phyloP scores from a whole-genome alignment of 2,797 vertebrate genomes.

The Cynodonichthys magdalenae region DNA sequence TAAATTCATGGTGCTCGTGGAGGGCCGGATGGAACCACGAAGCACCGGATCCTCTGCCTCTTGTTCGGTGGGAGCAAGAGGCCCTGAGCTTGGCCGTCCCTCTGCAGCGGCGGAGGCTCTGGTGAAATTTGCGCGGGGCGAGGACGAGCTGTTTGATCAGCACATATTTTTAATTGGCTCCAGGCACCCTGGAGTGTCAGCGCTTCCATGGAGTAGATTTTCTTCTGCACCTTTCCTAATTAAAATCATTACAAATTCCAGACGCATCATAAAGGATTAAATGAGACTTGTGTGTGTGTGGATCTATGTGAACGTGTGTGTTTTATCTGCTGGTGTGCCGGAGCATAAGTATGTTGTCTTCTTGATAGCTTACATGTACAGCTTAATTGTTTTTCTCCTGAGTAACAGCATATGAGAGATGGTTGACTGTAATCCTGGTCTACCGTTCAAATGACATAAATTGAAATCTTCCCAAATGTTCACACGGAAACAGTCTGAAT shows the following conservation, averaged over 20 bases:
- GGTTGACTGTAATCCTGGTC: slow-evolving; percentile 49
- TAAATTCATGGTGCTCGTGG: slow-evolving; percentile 45
- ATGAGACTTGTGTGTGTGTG: slow-evolving; percentile 51
- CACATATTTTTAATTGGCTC: slow-evolving; percentile 85
- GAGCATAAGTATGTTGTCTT: slow-evolving; percentile 37
- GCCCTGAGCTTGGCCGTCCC: slow-evolving; percentile 66
- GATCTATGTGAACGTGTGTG: slow-evolving; percentile 21
- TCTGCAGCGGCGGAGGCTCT: slow-evolving; percentile 58
- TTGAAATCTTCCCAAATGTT: slow-evolving; percentile 46
- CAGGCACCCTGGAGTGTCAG: slow-evolving; percentile 77
- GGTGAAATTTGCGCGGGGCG: slow-evolving; percentile 55
- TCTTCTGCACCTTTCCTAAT: slow-evolving; percentile 79
- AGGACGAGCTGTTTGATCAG: slow-evolving; percentile 82
- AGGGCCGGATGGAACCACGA: slow-evolving; percentile 28
- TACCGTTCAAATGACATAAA: slow-evolving; percentile 66
- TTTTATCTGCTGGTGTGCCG: slow-evolving; percentile 43
- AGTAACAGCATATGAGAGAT: no score
- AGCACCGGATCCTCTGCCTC: slow-evolving; percentile 28
- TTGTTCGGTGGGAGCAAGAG: slow-evolving; percentile 60
- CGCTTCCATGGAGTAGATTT: slow-evolving; percentile 67
- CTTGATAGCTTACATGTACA: slow-evolving; percentile 59
- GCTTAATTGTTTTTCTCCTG: slow-evolving; percentile 65
- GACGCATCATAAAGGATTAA: slow-evolving; percentile 77
- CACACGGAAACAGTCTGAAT: slow-evolving; percentile 30
- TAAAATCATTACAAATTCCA: slow-evolving; percentile 82